Base-by-base conservation (phyloP, 2,113 vertebrate species). In the Scalopus aquaticus region DNA sequence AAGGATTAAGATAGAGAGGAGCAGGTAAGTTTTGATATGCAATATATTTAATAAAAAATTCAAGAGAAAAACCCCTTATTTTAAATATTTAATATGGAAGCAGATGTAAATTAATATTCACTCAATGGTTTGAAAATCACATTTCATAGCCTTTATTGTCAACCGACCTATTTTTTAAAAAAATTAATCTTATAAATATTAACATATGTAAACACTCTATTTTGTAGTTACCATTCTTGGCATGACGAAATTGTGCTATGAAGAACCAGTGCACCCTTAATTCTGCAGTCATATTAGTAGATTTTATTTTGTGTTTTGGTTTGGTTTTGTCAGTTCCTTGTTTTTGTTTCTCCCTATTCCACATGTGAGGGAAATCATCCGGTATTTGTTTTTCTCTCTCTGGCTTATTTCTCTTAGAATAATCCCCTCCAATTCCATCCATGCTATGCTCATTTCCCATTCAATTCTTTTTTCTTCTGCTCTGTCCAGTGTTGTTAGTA, bases 1-100 rank as follows among this genome's bases (percentile, higher is more conserved):
- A 96, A 97, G 95, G 92, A 93, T 76, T 37, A 98, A 98, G 95
- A 95, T 3, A 20, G 91, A 95, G 4, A 97, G 93, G 42, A 97
- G 91, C 89, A 96, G 94, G 98, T 98, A 94, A 81, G 80, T 96
- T 32, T 95, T 70, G 87, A 65, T 54, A 54, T 20, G 16, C 24
- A 69, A n/a, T 37, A 76, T 56, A 19, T 35, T 82, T 80, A 37
- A 54, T 74, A 79, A 70, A 79, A 73, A 24, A 84, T 91, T 86
- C 46, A 74, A 85, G 89, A 92, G 60, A 49, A 15, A 77, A 24
- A 56, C 22, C 8, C 20, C 12, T 16, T 80, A 87, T 17, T 78
- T 80, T 95, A 24, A 67, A 93, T 74, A 30, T 64, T 3, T 60
- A 76, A 3, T 28, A 54, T 76, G n/a, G 6, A 74, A 56, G 8